These are phyloP conservation scores for Scaptomyza parva DNA, from an alignment of 2,888 invertebrate genomes.

Conservation along the genomic window DNA sequence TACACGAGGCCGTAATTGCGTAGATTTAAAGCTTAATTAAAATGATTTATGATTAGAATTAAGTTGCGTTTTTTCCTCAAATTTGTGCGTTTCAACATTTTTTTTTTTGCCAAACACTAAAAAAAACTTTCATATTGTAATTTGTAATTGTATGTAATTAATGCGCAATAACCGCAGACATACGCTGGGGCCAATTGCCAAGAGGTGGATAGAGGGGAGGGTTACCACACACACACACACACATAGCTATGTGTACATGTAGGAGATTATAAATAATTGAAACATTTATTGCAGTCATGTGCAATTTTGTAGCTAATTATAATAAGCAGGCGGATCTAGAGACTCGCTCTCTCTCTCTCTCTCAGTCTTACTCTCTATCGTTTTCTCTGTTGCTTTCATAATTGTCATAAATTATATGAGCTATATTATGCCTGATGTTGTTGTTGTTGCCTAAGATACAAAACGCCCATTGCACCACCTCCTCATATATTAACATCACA, in stretches of 20 bases:
- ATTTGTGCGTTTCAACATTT: constrained; percentile 9
- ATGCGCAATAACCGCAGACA: constrained; percentile 56
- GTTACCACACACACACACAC: constrained; percentile 23
- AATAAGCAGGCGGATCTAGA: constrained; percentile 54
- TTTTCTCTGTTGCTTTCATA: constrained; percentile 41
- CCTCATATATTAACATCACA: constrained; percentile 13
- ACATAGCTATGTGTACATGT: constrained; percentile 5
- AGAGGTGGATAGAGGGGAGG: constrained; percentile 23
- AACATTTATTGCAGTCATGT: constrained; percentile 78
- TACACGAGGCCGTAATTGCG: constrained; percentile 16
- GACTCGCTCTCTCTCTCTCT: constrained; percentile 14
- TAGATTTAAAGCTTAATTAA: constrained; percentile 45
- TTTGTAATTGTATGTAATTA: constrained; percentile 75
- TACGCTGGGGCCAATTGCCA: constrained; percentile 6
- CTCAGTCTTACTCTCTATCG: background rate
- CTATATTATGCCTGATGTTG: constrained; percentile 35
- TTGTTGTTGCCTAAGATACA: constrained; percentile 18
- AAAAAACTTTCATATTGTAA: constrained; percentile 66
- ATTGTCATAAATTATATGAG: constrained; percentile 70
- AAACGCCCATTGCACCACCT: constrained; percentile 4
- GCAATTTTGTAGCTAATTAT: constrained; percentile 77
- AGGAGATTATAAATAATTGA: constrained; percentile 72
- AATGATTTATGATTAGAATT: constrained; percentile 43
- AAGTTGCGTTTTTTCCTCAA: background rate
- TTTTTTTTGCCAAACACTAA: constrained; percentile 33